phyloP scores from a whole-genome alignment of 2,113 vertebrate species.

The Pseudopodoces humilis region DNA sequence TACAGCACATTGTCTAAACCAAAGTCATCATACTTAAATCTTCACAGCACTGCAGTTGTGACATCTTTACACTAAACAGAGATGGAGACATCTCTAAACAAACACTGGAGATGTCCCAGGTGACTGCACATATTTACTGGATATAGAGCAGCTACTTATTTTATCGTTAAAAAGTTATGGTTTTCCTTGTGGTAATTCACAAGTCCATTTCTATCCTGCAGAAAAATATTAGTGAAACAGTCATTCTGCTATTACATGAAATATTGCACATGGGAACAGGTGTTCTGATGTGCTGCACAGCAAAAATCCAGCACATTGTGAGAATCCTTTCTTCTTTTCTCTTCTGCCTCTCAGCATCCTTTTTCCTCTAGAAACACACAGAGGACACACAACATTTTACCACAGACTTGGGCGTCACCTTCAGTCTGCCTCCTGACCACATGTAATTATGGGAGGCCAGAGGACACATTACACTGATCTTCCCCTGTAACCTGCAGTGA shows the following conservation, averaged over 20 bases:
- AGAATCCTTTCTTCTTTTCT: not conserved
- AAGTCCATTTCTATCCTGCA: not conserved
- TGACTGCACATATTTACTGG: not conserved
- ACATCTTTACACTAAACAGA: rapidly evolving
- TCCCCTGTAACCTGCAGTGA: not conserved
- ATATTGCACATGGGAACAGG: not conserved
- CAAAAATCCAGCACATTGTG: rapidly evolving
- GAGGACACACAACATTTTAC: not conserved
- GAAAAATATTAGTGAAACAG: not conserved
- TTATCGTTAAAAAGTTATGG: not conserved
- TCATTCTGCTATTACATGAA: not conserved
- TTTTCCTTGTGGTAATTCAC: too few relatives aligned
- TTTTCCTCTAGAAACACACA: not conserved
- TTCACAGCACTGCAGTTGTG: not conserved
- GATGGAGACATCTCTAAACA: too few relatives aligned
- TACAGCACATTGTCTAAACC: not conserved
- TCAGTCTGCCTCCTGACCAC: not conserved
- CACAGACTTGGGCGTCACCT: not conserved
- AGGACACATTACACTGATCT: not conserved
- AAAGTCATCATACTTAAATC: not conserved
- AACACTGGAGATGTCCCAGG: not conserved
- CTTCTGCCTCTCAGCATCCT: not conserved
- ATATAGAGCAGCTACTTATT: not conserved
- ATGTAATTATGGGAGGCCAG: not conserved
- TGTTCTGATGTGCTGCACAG: not conserved